Evolutionary conservation across 2,113 vertebrate species (phyloP), one percentile per base, ranked within the genome.

Genomic region (Illadopsis cleaveri): DNA sequence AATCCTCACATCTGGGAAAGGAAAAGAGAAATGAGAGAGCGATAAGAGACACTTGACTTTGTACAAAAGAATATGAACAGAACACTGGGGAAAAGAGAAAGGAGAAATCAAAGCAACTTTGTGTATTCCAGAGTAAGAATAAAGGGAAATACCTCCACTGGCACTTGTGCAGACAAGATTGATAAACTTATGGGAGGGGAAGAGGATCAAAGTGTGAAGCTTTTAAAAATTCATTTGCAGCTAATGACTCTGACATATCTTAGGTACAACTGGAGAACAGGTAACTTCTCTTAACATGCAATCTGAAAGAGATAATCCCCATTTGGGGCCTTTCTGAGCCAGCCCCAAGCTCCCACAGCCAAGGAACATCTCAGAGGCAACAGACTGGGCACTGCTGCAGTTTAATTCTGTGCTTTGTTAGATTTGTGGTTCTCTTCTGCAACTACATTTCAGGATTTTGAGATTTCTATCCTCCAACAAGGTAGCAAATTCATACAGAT

Each of bases 231-330:
- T 20, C 8, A 33, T 72, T 56, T 58, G 38, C 37, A 57, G 42
- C 75, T 65, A 64, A 60, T 10, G 21, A 60, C 51, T 69, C 76
- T 94, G 54, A 80, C 37, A 65, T 22, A 45, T 28, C 30, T 30
- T 56, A 25, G 10, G 6, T 35, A 15, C 54, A 53, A 53, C 6
- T 40, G 45, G 31, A 80, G 56, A 87, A 50, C 0, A 3, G 64
- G 20, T 37, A 80, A 27, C 58, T 56, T 44, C 27, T 40, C 51
- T 28, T 57, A 72, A 57, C 15, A 31, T 0, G 1, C 27, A 11
- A 1, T 25, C 45, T 77, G 71, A n/a, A 69, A 73, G 25, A 53
- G 3, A 12, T 0, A n/a, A 60, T 35, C 31, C 22, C 1, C 0
- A 2, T 37, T 0, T 6, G 17, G 13, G 61, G 38, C 38, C 77